Conservation (phyloP, 2,888 invertebrate genomes). For the Apotomis betuletana region DNA sequence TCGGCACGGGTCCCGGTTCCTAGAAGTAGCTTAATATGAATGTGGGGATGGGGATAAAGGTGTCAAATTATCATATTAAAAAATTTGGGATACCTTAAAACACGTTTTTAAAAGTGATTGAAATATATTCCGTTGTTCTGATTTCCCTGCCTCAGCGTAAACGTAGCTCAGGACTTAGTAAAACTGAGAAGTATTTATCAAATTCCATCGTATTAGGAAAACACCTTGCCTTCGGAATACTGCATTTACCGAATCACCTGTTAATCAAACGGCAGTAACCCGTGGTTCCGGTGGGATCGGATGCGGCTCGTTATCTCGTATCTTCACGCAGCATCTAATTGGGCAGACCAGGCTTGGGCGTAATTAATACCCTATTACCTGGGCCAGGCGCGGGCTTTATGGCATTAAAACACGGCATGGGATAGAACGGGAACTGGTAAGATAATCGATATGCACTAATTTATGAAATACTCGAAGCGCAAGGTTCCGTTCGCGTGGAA, state of each 20-base stretch:
- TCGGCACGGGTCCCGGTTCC: no score
- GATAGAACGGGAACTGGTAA: neutral
- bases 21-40: no score
- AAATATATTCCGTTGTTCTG: no score
- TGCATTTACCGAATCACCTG: conserved; percentile 13
- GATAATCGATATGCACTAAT: neutral
- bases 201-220: neutral
- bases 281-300: conserved; percentile 23
- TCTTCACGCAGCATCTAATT: conserved; percentile 34
- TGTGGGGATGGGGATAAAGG: no score
- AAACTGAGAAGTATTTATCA: no score
- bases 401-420: conserved; percentile 20
- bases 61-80: no score
- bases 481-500: no score
- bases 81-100: no score
- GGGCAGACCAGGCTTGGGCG: conserved; percentile 19
- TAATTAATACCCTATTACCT: conserved; percentile 42
- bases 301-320: conserved; percentile 31
- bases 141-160: no score
- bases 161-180: no score
- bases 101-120: no score
- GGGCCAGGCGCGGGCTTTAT: conserved; percentile 1
- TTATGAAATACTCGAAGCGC: no score
- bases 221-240: neutral
- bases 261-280: conserved; percentile 23